phyloP scores from a whole-genome alignment of 2,113 vertebrate species.

The Ancistrus triradiatus region DNA sequence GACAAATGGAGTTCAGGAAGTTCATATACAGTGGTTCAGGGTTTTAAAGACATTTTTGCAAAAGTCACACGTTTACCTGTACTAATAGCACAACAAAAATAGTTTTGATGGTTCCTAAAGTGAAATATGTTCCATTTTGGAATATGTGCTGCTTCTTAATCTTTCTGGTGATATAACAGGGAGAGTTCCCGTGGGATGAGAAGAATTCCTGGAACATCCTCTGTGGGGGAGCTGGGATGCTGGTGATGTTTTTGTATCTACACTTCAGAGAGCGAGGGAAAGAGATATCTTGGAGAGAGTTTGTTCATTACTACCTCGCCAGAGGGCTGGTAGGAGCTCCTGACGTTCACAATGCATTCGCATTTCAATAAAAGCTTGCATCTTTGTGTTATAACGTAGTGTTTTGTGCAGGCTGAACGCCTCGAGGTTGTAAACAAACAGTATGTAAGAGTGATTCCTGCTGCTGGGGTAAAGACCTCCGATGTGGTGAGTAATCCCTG shows the following conservation, averaged over 20 bases:
- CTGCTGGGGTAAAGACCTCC: constrained; percentile 51
- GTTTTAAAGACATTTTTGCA: no score
- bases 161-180: constrained; percentile 59
- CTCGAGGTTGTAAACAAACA: constrained; percentile 77
- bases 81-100: no score
- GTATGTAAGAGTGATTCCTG: constrained; percentile 68
- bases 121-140: no score
- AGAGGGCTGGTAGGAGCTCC: constrained; percentile 66
- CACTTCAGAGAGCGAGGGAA: constrained; percentile 63
- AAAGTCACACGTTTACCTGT: no score
- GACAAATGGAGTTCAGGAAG: no score
- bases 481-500: constrained; percentile 57
- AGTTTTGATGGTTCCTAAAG: no score
- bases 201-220: constrained; percentile 65
- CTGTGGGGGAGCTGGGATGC: constrained; percentile 42
- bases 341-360: no score
- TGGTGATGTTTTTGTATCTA: constrained; percentile 54
- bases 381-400: background rate
- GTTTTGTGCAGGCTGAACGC: constrained; percentile 62
- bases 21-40: no score
- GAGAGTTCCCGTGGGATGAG: constrained; percentile 73
- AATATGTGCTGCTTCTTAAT: no score
- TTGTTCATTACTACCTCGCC: constrained; percentile 68
- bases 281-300: constrained; percentile 79
- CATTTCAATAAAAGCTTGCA: no score